Base-by-base conservation (phyloP, 2,113 vertebrate genomes). In the Xyrauchen texanus region DNA sequence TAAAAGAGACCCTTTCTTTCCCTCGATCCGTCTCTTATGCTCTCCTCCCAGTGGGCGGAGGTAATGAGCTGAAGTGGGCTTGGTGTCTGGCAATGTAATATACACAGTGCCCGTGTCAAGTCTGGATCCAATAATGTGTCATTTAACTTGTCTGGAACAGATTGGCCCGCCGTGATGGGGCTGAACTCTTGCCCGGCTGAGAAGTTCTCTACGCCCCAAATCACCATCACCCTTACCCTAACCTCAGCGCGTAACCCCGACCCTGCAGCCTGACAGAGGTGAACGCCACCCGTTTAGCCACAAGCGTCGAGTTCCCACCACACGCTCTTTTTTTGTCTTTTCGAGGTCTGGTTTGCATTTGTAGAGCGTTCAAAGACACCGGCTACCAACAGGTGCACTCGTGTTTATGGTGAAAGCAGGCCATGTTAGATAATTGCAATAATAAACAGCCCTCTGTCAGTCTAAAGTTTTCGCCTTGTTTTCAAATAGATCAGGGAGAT, bases 121-220 rank as follows among this genome's bases (percentile, higher is more conserved):
- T 98, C 97, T 98, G 97, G 96, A 98, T 98, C 95, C 96, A 98
- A 99, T 99, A 98, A 98, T 95, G 94, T 95, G 95, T 98, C 96
- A 96, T 97, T 96, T 96, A 93, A 95, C 92, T 91, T 73, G 97
- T 98, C 97, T 99, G 97, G 97, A 98, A 99, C 94, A 96, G 95
- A 98, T 98, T 95, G 94, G 93, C 92, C 92, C 90, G 93, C 93
- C 95, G 67, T 96, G 94, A 97, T 96, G 94, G 93, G 92, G 93
- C 91, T 98, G 96, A 97, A 98, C 96, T 97, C 95, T 96, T 97
- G 96, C 95, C 96, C 95, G 94, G 95, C 95, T 96, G 94, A 94
- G 94, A 93, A 95, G 91, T 91, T 89, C 94, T 94, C 87, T 81
- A 88, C 88, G 94, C 95, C 95, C 91, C 88, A 67, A 85, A 86